Evolutionary conservation across 1,140 invertebrate genomes (phyloP).

Genomic region (Caenorhabditis inopinata): DNA sequence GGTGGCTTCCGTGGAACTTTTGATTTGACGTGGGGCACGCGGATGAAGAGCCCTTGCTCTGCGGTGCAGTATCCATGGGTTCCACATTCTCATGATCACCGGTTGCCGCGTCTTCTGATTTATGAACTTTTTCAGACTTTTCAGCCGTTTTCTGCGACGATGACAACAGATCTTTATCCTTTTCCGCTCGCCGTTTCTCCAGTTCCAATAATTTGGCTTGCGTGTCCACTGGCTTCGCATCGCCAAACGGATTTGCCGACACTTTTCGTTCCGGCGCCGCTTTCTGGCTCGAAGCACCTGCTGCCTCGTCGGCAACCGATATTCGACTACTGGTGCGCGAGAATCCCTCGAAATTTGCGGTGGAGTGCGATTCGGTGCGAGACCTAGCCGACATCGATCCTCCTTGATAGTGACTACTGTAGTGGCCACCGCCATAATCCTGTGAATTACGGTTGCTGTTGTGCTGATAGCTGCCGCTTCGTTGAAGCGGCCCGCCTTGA

Average conservation of each 20-base stretch:
- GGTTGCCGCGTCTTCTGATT: no score
- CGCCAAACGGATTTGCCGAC: constrained; percentile 33
- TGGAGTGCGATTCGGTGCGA: not conserved
- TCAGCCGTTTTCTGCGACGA: no score
- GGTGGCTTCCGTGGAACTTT: no score
- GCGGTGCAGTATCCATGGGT: no score
- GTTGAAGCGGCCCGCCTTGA: not conserved
- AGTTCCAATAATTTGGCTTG: not conserved
- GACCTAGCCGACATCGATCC: not conserved
- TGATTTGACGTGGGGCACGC: not conserved
- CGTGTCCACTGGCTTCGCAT: constrained; percentile 37
- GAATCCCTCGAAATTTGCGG: not conserved
- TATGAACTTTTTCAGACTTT: no score
- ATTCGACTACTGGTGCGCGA: not conserved
- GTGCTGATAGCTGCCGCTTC: not conserved
- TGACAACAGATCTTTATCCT: not conserved
- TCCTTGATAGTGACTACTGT: not conserved
- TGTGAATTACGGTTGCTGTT: not conserved
- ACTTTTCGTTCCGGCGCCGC: not conserved
- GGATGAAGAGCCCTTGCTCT: no score
- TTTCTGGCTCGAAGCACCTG: no score
- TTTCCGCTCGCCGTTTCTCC: not conserved
- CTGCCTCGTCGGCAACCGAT: not conserved
- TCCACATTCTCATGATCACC: not conserved
- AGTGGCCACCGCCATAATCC: not conserved